phyloP scores from a whole-genome alignment of 2,113 vertebrate species.

The Rhineura floridana region DNA sequence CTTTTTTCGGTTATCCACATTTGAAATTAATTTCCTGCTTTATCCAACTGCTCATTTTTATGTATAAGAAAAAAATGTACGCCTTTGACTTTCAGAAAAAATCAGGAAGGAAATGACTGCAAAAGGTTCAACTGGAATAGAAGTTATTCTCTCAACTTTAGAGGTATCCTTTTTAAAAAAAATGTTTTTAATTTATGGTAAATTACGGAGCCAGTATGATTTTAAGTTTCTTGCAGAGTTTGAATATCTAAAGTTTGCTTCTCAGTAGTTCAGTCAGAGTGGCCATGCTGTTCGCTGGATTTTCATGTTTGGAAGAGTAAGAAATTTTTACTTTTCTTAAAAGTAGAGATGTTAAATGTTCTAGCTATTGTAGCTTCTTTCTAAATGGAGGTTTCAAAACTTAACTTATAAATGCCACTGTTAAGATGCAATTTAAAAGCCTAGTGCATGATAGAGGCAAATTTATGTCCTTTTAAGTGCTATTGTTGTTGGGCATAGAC shows the following conservation, averaged over 20 bases:
- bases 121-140: constrained; percentile 93
- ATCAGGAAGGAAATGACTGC: constrained; percentile 94
- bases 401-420: not conserved
- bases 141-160: constrained; percentile 89
- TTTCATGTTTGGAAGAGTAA: not conserved
- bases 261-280: not conserved
- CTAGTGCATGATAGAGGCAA: no score
- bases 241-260: not conserved
- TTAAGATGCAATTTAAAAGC: not conserved
- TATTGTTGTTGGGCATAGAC: not conserved
- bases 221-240: not conserved
- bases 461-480: not conserved
- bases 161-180: constrained; percentile 78
- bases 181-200: not conserved
- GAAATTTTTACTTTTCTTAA: not conserved
- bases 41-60: not conserved
- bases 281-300: not conserved
- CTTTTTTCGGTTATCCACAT: not conserved
- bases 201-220: not conserved
- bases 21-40: not conserved
- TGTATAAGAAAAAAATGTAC: constrained; percentile 22
- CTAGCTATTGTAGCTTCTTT: not conserved
- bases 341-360: not conserved
- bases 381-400: not conserved
- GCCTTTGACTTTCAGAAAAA: constrained; percentile 85